These are phyloP conservation scores for Sisyra nigra DNA, from an alignment of 2,888 invertebrate species.

Conservation along the genomic window DNA sequence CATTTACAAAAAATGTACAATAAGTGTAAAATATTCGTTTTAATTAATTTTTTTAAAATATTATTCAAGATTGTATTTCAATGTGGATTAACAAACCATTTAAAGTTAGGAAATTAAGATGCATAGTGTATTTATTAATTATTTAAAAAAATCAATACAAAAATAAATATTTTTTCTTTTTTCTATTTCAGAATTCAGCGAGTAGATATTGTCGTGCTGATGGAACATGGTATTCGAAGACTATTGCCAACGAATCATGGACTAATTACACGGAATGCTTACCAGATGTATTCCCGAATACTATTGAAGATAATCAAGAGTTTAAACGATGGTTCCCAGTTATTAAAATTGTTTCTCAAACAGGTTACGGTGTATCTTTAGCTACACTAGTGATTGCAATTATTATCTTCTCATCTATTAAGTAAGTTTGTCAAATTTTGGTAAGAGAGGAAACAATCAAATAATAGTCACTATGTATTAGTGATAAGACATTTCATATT, in stretches of 20 bases:
- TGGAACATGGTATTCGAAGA: constrained; percentile 30
- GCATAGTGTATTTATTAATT: no score
- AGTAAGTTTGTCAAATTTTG: constrained; percentile 28
- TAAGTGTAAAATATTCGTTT: no score
- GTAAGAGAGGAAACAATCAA: no score
- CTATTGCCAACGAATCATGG: constrained; percentile 23
- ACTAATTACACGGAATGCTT: constrained; percentile 32
- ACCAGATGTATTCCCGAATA: constrained; percentile 17
- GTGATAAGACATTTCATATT: no score
- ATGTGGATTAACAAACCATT: no score
- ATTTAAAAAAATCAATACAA: no score
- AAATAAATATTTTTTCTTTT: no score
- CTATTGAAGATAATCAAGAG: constrained; percentile 16
- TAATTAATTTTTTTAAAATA: no score
- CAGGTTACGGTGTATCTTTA: constrained; percentile 37
- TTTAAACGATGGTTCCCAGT: constrained; percentile 30
- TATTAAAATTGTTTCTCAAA: constrained; percentile 31
- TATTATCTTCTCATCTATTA: constrained; percentile 32
- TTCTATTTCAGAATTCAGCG: constrained; percentile 26
- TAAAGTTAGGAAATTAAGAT: no score
- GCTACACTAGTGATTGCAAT: constrained; percentile 31
- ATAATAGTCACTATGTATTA: no score
- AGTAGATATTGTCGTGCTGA: constrained; percentile 29
- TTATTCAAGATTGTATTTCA: no score
- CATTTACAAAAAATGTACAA: no score